Base-by-base conservation (phyloP, 2,113 vertebrate genomes). In the Chaetodon auriga region DNA sequence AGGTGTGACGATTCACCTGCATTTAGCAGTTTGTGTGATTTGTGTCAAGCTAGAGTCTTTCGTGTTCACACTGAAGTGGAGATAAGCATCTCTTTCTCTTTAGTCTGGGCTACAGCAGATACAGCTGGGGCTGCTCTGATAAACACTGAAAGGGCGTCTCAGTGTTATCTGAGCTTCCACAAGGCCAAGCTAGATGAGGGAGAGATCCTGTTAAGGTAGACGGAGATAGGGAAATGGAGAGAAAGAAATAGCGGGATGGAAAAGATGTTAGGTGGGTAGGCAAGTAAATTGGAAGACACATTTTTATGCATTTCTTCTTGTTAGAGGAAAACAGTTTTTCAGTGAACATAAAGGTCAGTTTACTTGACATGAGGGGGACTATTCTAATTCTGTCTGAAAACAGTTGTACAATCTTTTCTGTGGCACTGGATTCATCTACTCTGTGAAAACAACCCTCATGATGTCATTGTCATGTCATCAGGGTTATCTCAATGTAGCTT, bases 51-150 rank as follows among this genome's bases (percentile, higher is more conserved):
- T 49, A 7, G 36, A 54, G 58, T 13, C 36, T 21, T 58, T 65
- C 0, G 1, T 68, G 64, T 66, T 65, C 46, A 78, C 65, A 57
- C 19, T 72, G 8, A 46, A 38, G 58, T 46, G 45, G 45, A 79
- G 88, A 87, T 87, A 87, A 85, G 64, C 30, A 77, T 62, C 75
- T 64, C 19, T 18, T 69, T 63, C 63, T 83, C 49, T 53, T 77
- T 15, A 36, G 58, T 58, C 81, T 84, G 77, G 54, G 66, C 54
- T 54, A 71, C 23, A 51, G 68, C 68, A 87, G 85, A 87, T 85
- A 83, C 64, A 63, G 76, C 72, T 63, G 25, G 6, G 64, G 63
- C 64, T 36, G 75, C 46, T 62, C 75, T 66, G 75, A 88, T 85
- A 85, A 81, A 73, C 63, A 48, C 61, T 64, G 35, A 71, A 46